Base-by-base conservation (phyloP, 2,888 invertebrate species). In the Dasysyrphus albostriatus region DNA sequence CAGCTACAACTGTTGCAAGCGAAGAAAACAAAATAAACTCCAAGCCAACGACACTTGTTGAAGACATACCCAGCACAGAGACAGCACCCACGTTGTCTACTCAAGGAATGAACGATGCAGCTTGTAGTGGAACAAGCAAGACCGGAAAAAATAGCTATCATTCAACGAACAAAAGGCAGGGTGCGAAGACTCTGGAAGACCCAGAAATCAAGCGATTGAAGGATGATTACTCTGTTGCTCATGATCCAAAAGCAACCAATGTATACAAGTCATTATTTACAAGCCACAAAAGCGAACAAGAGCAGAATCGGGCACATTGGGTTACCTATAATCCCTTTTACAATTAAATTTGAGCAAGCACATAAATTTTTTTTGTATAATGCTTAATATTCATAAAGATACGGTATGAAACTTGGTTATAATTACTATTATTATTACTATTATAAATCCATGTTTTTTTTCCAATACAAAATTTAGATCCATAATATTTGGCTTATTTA, bases 291-390 rank as follows among this genome's bases (percentile, higher is more conserved):
- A 96, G 95, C 74, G 99, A 98, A 76, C 94, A 96, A 89, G 95
- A 96, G 72, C 98, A 99, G 92, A 94, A 95, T 58, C 95, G 96
- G 89, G 98, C 98, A 2, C 98, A 99, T 92, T 99, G 99, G 99
- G 96, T 99, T 75, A 99, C 99, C 0, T 98, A 98, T 90, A 99
- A 99, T 94, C 99, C 99, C 67, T 97, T 97, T 93, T 98, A 97
- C 92, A 97, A 97, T 93, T 96, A 93, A 93, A 29, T 39, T 5
- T 12, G 0, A 47, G n/a, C 47, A 5, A 5, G 8, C 16, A 5
- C 0, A 12, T 42, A 5, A 2, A 1, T 24, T 24, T 24, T 24
- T 24, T 24, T 24, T 3, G 24, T 24, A 24, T 24, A 24, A 24
- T 24, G 24, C 24, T 24, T 24, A 2, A 24, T 24, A 24, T 24